A percentile compares a stretch with the other conserved stretches of the same genome.
Evolutionary conservation across 2,113 vertebrate genomes (phyloP).

Genomic region (Tetraodon nigroviridis): DNA sequence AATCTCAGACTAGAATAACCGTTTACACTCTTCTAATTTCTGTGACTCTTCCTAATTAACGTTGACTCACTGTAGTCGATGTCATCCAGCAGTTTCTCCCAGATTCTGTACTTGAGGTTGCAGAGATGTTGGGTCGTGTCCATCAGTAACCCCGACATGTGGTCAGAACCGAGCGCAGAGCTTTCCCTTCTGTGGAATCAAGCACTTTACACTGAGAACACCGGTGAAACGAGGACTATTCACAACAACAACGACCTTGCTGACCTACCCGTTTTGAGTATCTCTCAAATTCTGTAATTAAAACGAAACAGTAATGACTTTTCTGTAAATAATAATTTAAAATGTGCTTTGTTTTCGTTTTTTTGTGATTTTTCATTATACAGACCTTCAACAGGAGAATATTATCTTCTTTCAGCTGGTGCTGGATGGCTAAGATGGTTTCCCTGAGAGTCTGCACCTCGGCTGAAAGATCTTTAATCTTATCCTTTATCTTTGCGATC

Average conservation of each 20-base stretch:
- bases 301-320: background rate
- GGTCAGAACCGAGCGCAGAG: constrained; percentile 26
- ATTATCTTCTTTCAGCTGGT: constrained; percentile 56
- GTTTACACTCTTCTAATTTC: background rate
- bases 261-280: constrained; percentile 61
- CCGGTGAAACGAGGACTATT: background rate
- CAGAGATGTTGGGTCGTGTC: constrained; percentile 64
- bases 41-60: background rate
- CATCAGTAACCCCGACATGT: constrained; percentile 58
- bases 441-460: constrained; percentile 51
- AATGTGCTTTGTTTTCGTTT: background rate
- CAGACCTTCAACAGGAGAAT: constrained; percentile 61
- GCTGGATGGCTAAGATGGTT: constrained; percentile 49
- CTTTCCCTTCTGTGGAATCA: constrained; percentile 51
- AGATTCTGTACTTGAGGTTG: constrained; percentile 70
- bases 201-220: background rate
- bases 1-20: background rate
- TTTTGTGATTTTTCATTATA: no score
- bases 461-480: constrained; percentile 39
- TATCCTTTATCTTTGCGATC: constrained; percentile 45
- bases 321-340: background rate
- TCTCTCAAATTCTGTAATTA: constrained; percentile 67
- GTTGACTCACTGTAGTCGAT: constrained; percentile 66
- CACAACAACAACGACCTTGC: no score
- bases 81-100: constrained; percentile 65